A percentile compares a stretch with the other conserved stretches of the same genome.
Conservation (phyloP, 2,113 vertebrate genomes). For the Agapornis roseicollis region DNA sequence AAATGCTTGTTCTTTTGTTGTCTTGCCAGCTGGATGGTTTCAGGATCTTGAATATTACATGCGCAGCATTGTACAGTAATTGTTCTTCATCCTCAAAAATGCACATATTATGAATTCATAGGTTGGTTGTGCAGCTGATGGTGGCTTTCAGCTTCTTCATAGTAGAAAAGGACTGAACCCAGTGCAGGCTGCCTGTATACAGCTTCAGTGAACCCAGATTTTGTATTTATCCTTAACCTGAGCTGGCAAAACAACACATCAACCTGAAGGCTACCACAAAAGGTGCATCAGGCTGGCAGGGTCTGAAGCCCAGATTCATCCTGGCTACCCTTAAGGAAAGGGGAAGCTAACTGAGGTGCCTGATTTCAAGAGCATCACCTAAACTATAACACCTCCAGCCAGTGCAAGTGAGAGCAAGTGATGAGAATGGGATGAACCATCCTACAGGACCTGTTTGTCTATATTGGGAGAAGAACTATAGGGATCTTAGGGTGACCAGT, state of each 20-base stretch:
- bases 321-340: background rate
- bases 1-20: slow-evolving; percentile 13
- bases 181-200: background rate
- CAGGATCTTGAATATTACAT: background rate
- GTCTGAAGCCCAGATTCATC: background rate
- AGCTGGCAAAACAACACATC: background rate
- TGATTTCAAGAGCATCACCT: background rate
- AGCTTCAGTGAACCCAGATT: background rate
- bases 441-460: background rate
- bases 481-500: background rate
- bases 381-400: background rate
- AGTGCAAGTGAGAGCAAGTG: background rate
- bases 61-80: background rate
- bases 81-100: background rate
- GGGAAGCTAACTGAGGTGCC: background rate
- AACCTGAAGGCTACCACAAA: background rate
- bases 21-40: slow-evolving; percentile 25
- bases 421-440: background rate
- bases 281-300: background rate
- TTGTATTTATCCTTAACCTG: background rate
- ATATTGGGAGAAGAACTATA: background rate
- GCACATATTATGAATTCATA: background rate
- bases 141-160: background rate
- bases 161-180: background rate
- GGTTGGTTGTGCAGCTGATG: background rate